phyloP scores from a whole-genome alignment of 2,113 vertebrate species.

The Tiliqua scincoides region DNA sequence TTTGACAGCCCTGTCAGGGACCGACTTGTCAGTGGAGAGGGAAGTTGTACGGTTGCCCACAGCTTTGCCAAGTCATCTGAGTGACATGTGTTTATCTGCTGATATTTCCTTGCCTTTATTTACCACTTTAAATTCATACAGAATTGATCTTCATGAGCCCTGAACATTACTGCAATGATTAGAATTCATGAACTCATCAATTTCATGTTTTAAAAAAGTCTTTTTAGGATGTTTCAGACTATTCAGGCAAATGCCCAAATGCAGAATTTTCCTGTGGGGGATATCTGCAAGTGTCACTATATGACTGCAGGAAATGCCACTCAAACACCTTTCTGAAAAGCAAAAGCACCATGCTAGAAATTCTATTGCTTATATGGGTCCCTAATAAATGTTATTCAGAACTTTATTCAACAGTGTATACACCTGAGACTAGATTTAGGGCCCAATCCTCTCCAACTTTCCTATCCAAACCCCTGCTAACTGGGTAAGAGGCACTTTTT shows the following conservation, averaged over 20 bases:
- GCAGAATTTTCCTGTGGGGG: not conserved
- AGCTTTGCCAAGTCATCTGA: not conserved
- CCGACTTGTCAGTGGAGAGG: not conserved
- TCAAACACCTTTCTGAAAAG: not conserved
- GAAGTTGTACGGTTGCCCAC: not conserved
- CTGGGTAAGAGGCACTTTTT: too few relatives aligned
- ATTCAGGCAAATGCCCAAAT: not conserved
- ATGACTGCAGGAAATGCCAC: not conserved
- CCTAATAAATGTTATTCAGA: not conserved
- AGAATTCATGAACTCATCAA: not conserved
- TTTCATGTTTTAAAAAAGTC: not conserved
- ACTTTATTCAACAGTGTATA: not conserved
- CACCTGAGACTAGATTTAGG: not conserved
- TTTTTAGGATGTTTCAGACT: not conserved
- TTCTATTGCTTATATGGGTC: not conserved
- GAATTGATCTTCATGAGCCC: slow-evolving; percentile 4
- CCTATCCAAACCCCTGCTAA: too few relatives aligned
- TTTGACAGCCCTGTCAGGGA: slow-evolving; percentile 22
- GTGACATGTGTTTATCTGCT: not conserved
- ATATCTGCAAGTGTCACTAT: not conserved
- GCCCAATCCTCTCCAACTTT: too few relatives aligned
- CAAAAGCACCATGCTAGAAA: not conserved
- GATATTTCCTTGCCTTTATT: not conserved
- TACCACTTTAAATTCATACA: not conserved
- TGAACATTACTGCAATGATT: not conserved